Evolutionary conservation across 2,113 vertebrate genomes (phyloP).

Genomic region (Tragelaphus strepsiceros): DNA sequence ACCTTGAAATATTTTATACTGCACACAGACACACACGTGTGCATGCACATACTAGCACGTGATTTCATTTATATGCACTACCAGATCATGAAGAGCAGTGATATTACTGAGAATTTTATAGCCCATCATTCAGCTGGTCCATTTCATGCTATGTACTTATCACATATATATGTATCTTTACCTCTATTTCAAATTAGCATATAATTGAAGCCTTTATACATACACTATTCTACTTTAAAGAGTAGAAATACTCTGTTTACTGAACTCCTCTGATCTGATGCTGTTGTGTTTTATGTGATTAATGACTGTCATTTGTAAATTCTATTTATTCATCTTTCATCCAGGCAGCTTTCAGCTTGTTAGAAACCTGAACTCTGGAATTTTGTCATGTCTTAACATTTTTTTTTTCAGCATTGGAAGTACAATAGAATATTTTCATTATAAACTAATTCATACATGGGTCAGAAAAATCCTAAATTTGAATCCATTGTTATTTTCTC

Average conservation of each 20-base stretch:
- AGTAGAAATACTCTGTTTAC: neutral
- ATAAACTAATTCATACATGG: neutral
- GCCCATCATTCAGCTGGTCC: neutral
- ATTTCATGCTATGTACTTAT: neutral
- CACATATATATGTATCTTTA: neutral
- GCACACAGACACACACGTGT: neutral
- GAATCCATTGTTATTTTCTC: neutral
- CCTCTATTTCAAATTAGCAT: constrained; percentile 55
- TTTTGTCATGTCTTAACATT: constrained; percentile 7
- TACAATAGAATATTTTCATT: neutral
- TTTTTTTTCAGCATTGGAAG: neutral
- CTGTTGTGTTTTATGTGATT: constrained; percentile 22
- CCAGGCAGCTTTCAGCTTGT: constrained; percentile 61
- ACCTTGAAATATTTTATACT: neutral
- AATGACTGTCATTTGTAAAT: constrained; percentile 57
- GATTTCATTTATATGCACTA: neutral
- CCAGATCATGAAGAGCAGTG: neutral
- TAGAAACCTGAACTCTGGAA: constrained; percentile 61
- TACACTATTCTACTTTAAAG: constrained; percentile 44
- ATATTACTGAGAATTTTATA: neutral
- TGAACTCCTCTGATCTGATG: neutral
- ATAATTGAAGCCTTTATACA: constrained; percentile 25
- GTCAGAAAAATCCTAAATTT: neutral
- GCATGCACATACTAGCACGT: neutral
- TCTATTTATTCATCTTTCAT: constrained; percentile 53